Base-by-base conservation (phyloP, 1,140 invertebrate genomes). In the Triops longicaudatus region DNA sequence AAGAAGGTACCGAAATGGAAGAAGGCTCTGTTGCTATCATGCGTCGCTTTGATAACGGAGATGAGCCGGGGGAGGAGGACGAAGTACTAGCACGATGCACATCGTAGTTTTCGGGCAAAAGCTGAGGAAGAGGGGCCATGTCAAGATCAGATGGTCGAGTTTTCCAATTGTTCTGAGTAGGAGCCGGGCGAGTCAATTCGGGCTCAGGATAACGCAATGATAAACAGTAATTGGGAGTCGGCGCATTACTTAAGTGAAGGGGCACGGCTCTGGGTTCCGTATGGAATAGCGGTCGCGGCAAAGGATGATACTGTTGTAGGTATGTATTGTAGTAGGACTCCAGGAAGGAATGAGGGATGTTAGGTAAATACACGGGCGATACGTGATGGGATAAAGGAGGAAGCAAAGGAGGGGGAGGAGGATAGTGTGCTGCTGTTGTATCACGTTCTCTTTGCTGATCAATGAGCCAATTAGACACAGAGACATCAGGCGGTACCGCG, bases 401-500 rank as follows among this genome's bases (percentile, higher is more conserved):
- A 17, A 63, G 50, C 50, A 63, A 22, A 14, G 50, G 50, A 63
- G 50, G 50, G 10, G 50, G 50, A 63, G 50, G 50, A 5, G 50
- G n/a, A n/a, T 63, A 63, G 17, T 63, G 50, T 3, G n/a, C 50
- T 63, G 50, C 50, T 3, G n/a, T 22, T 63, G 50, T 14, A 14
- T 63, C 50, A 7, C 50, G 50, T 22, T 63, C 50, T 22, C 50
- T 63, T 63, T 63, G 50, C 50, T 63, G 50, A 22, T 63, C 50
- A 63, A 63, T 63, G 50, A 63, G 50, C 50, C 50, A 63, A 63
- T 63, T 63, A n/a, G 50, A 63, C 6, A 63, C 50, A 63, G 50
- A 63, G n/a, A 63, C 22, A 22, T 63, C 50, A 63, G 50, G 22
- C 17, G 50, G 50, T 5, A 63, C 14, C 0, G 50, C n/a, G 17